phyloP scores from a whole-genome alignment of 2,797 vertebrate species.

The Tarsius wallacei region DNA sequence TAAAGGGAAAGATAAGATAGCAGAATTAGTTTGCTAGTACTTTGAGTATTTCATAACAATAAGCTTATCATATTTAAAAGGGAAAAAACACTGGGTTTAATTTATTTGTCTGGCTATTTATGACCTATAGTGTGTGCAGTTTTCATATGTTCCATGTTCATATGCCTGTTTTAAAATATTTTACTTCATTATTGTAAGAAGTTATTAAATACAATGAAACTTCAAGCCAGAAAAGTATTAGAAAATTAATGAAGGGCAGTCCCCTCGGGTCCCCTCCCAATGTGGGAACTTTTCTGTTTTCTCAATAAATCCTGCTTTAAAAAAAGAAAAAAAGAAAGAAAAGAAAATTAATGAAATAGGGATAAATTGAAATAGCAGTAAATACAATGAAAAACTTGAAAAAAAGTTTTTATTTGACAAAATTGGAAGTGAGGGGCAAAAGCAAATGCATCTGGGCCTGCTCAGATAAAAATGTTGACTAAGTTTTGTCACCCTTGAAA shows the following conservation, averaged over 20 bases:
- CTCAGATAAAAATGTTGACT: not conserved
- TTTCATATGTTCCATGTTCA: not conserved
- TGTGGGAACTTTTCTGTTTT: too few relatives aligned
- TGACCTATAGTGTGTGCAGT: not conserved
- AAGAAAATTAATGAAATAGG: slow-evolving; percentile 24
- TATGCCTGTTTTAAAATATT: not conserved
- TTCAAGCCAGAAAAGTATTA: slow-evolving; percentile 20
- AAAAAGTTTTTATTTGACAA: not conserved
- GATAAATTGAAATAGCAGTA: not conserved
- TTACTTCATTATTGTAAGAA: not conserved
- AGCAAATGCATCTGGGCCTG: not conserved
- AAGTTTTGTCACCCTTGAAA: not conserved
- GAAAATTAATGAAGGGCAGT: not conserved
- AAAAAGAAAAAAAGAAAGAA: too few relatives aligned
- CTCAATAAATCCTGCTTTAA: too few relatives aligned
- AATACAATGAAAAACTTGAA: slow-evolving; percentile 42
- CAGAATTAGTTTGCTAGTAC: not conserved
- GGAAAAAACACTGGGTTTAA: not conserved
- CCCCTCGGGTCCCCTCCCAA: too few relatives aligned
- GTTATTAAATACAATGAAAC: not conserved
- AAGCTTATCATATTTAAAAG: not conserved
- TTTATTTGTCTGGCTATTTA: slow-evolving; percentile 5
- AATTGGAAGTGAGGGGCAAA: not conserved
- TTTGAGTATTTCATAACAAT: not conserved
- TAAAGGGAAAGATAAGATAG: not conserved